phyloP scores from a whole-genome alignment of 2,113 vertebrate species.

The Clinocottus analis region DNA sequence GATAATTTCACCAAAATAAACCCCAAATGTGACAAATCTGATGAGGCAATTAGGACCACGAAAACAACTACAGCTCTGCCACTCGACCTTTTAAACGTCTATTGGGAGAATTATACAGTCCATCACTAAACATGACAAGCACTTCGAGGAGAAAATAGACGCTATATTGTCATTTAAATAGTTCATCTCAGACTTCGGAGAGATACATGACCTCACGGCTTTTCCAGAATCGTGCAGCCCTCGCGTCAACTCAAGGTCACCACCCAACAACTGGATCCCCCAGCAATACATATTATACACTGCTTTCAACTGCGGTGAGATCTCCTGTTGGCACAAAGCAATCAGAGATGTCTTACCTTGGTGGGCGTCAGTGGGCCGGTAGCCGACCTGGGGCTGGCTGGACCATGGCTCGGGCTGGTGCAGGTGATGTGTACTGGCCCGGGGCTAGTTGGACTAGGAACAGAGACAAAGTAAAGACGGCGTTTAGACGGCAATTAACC shows the following conservation, averaged over 20 bases:
- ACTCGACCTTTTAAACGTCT: neutral
- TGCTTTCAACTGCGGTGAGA: neutral
- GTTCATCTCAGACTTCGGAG: neutral
- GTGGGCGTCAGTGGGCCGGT: constrained; percentile 40
- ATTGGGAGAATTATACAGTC: neutral
- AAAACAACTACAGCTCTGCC: neutral
- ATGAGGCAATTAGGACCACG: neutral
- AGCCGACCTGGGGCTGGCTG: constrained; percentile 34
- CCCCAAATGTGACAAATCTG: neutral
- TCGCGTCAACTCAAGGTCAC: neutral
- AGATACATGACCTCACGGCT: neutral
- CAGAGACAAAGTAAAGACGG: constrained; percentile 31
- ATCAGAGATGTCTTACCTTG: constrained; percentile 61
- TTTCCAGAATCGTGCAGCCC: neutral
- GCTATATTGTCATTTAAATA: neutral
- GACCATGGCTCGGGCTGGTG: constrained; percentile 25
- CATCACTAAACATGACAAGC: neutral
- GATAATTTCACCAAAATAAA: neutral
- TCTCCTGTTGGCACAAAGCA: neutral
- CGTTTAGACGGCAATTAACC: neutral
- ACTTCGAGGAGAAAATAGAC: neutral
- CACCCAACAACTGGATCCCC: neutral
- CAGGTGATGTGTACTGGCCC: constrained; percentile 31
- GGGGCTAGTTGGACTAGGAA: constrained; percentile 59
- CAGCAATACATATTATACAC: neutral